Conservation (phyloP, 2,797 vertebrate species). For the Neomorphus geoffroyi region DNA sequence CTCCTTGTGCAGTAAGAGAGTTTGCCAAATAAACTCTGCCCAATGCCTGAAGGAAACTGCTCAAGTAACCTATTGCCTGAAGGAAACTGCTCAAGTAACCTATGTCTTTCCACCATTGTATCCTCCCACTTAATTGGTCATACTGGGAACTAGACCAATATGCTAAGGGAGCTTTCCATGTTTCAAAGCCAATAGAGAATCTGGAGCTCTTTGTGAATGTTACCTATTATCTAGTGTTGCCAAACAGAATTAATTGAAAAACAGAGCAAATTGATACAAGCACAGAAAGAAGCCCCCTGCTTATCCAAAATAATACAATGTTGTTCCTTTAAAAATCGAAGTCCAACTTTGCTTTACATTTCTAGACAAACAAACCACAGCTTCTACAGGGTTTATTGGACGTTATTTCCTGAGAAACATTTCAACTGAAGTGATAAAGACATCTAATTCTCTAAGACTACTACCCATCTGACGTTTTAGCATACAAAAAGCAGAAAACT, state of each 20-base stretch:
- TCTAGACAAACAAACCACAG: neutral
- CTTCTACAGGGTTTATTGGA: neutral
- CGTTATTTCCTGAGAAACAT: neutral
- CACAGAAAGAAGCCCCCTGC: neutral
- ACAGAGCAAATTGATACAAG: neutral
- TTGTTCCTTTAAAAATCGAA: neutral
- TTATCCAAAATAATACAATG: neutral
- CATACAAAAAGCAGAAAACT: neutral
- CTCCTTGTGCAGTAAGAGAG: neutral
- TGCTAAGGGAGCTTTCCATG: neutral
- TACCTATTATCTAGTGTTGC: neutral
- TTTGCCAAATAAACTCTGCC: neutral
- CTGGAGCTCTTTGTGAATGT: neutral
- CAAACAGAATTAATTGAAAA: constrained; percentile 10
- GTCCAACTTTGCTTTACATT: neutral
- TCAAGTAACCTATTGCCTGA: neutral
- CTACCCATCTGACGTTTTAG: neutral
- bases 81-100: neutral
- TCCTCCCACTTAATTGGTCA: neutral
- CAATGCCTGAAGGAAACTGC: neutral
- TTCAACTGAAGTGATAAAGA: neutral
- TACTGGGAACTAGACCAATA: neutral
- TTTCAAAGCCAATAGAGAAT: neutral
- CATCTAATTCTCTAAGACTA: neutral
- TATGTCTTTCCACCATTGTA: neutral